Conservation (phyloP, 2,888 invertebrate species). For the Mongoloraphidia duomilia region DNA sequence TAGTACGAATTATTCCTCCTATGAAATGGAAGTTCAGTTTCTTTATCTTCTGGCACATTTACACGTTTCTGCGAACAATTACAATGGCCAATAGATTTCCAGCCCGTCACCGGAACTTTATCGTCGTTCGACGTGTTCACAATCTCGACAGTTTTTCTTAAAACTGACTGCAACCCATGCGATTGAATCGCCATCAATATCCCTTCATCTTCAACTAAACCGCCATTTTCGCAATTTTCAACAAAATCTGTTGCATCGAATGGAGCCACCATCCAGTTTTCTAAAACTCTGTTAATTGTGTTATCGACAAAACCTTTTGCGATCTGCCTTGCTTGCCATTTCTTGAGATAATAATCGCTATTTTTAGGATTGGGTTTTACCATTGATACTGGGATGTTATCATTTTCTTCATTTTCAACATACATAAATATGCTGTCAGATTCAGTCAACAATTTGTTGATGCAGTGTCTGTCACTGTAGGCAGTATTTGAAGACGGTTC, state of each 20-base stretch:
- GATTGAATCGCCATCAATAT: constrained; percentile 61
- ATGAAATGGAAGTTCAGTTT: constrained; percentile 6
- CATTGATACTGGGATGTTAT: constrained; percentile 23
- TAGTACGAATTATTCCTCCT: background rate
- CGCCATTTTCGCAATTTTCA: constrained; percentile 38
- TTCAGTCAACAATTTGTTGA: constrained; percentile 1
- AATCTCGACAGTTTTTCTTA: constrained; percentile 12
- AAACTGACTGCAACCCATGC: constrained; percentile 42
- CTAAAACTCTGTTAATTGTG: constrained; percentile 50
- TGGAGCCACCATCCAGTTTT: constrained; percentile 40
- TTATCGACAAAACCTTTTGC: constrained; percentile 54
- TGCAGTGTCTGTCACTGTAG: constrained; percentile 2
- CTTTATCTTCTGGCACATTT: background rate
- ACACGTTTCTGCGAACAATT: constrained; percentile 11
- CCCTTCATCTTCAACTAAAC: constrained; percentile 52
- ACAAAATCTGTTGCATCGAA: constrained; percentile 37
- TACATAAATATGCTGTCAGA: too few relatives aligned
- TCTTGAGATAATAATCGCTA: constrained; percentile 28
- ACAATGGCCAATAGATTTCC: constrained; percentile 24
- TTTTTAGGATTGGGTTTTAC: constrained; percentile 21
- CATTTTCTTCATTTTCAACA: background rate
- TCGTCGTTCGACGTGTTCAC: constrained; percentile 8
- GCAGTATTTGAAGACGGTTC: too few relatives aligned
- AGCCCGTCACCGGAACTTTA: constrained; percentile 19
- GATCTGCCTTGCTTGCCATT: constrained; percentile 53